Conservation (phyloP, 2,888 invertebrate species). For the Myopa testacea region DNA sequence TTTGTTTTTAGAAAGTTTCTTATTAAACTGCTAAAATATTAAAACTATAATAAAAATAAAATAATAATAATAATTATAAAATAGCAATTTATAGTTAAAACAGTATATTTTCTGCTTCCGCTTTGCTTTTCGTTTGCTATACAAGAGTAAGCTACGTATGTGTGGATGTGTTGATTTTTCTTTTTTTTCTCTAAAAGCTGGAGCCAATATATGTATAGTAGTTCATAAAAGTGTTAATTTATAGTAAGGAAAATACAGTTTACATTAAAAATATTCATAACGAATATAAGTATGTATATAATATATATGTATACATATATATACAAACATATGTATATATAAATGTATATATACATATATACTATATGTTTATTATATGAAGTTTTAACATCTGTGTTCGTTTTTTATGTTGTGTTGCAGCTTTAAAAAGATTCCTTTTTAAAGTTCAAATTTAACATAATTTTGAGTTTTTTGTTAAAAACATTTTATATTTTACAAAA, state of each 20-base stretch:
- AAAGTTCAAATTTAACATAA: conserved; percentile 31
- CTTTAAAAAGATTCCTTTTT: conserved; percentile 5
- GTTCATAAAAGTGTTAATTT: conserved; percentile 23
- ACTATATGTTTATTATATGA: conserved; percentile 17
- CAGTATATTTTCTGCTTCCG: conserved; percentile 15
- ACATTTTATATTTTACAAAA: conserved; percentile 36
- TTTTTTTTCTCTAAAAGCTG: background rate
- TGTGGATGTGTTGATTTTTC: background rate
- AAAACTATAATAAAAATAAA: conserved; percentile 25
- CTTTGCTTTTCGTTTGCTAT: background rate
- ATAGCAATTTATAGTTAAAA: conserved; percentile 24
- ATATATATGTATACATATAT: background rate
- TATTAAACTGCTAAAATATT: conserved; percentile 10
- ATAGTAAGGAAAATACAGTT: conserved; percentile 33
- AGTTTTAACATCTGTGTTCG: conserved; percentile 1
- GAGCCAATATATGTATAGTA: background rate
- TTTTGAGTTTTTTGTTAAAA: conserved; percentile 22
- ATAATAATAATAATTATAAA: conserved; percentile 1
- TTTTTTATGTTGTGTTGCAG: conserved; percentile 15
- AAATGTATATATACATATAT: background rate
- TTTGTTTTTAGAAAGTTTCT: conserved; percentile 6
- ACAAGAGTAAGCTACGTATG: background rate
- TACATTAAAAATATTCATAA: conserved; percentile 22
- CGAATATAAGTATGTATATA: background rate
- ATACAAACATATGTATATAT: conserved; percentile 5